phyloP scores from a whole-genome alignment of 1,140 invertebrate species.

The Mya arenaria region DNA sequence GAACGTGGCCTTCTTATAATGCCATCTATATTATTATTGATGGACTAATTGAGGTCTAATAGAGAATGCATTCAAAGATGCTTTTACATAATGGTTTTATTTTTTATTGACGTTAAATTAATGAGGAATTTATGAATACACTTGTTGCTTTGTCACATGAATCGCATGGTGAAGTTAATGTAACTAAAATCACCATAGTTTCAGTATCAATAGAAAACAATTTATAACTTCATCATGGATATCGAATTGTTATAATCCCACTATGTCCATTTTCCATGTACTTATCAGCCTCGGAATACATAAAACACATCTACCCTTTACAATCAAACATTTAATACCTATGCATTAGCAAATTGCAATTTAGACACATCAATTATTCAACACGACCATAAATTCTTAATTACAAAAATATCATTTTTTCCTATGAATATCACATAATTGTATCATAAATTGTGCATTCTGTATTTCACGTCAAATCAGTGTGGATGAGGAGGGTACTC shows the following conservation, averaged over 20 bases:
- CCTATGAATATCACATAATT: conserved; percentile 44
- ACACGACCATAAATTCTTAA: conserved; percentile 46
- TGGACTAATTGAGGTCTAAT: not conserved
- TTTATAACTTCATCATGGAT: too few species aligned
- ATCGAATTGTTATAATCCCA: too few species aligned
- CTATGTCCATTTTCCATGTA: too few species aligned
- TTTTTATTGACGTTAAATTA: too few species aligned
- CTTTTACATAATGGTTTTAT: not conserved
- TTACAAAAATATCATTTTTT: conserved; percentile 52
- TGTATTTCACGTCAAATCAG: too few species aligned
- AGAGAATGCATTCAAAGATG: not conserved
- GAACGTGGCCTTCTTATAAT: not conserved
- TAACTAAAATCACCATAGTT: too few species aligned
- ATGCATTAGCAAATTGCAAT: conserved; percentile 13
- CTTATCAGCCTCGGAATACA: conserved; percentile 31
- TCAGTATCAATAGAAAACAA: too few species aligned
- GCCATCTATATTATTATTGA: not conserved
- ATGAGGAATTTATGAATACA: too few species aligned
- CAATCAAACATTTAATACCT: conserved; percentile 23
- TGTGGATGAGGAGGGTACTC: too few species aligned
- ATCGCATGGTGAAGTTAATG: too few species aligned
- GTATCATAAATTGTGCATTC: conserved; percentile 4
- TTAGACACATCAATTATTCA: conserved; percentile 32
- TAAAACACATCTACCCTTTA: conserved; percentile 18
- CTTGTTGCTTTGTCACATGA: too few species aligned